These are phyloP conservation scores for Rhagonycha lutea DNA, from an alignment of 2,888 invertebrate genomes.

Conservation along the genomic window DNA sequence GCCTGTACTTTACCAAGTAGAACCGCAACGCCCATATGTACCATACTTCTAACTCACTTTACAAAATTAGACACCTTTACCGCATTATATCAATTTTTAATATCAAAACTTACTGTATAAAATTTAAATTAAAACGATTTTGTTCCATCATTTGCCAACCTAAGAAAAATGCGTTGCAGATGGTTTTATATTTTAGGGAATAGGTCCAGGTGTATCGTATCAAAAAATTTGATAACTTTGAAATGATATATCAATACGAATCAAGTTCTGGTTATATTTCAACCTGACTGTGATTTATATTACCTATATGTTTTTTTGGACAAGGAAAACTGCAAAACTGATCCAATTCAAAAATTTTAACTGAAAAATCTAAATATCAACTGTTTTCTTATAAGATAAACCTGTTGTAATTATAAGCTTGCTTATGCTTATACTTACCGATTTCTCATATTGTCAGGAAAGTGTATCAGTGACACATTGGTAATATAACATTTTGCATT, in stretches of 20 bases:
- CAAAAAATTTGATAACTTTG: not conserved
- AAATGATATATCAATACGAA: not conserved
- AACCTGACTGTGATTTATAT: not conserved
- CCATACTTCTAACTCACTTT: constrained; percentile 22
- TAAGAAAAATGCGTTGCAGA: not conserved
- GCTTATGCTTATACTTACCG: not conserved
- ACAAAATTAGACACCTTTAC: constrained; percentile 3
- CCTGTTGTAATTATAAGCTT: not conserved
- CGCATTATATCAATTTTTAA: not conserved
- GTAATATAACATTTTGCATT: constrained; percentile 8
- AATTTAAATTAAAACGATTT: no score
- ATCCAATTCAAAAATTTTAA: not conserved
- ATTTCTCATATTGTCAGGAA: not conserved
- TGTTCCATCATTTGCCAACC: not conserved
- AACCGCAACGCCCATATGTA: constrained; percentile 35
- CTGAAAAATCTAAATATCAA: no score
- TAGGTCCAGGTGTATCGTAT: not conserved
- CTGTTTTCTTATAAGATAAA: not conserved
- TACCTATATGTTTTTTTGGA: no score
- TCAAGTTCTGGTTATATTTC: not conserved
- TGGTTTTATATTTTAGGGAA: not conserved
- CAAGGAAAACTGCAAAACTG: not conserved
- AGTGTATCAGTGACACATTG: not conserved
- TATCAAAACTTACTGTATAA: not conserved
- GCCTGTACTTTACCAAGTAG: constrained; percentile 44